Conservation (phyloP, 2,888 invertebrate genomes). For the Drosophila monieri region DNA sequence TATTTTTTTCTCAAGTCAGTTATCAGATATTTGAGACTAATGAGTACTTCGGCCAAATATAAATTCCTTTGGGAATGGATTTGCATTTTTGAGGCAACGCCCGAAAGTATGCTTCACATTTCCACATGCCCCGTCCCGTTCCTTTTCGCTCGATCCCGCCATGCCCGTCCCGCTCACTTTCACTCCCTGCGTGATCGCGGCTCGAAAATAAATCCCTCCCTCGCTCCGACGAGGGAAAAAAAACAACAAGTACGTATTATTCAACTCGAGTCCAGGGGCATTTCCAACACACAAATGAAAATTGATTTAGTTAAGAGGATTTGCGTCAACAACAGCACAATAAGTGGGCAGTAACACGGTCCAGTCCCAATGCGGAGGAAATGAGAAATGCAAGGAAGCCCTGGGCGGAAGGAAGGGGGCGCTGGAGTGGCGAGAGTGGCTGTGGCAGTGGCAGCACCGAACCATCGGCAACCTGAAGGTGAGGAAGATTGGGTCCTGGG, state of each 20-base stretch:
- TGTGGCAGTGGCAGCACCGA: neutral
- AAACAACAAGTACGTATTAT: slow-evolving; percentile 54
- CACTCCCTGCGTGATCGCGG: neutral
- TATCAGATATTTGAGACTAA: slow-evolving; percentile 5
- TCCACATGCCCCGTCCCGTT: slow-evolving; percentile 5
- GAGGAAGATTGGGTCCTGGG: slow-evolving; percentile 25
- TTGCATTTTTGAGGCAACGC: neutral
- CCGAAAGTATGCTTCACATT: neutral
- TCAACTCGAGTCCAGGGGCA: slow-evolving; percentile 42
- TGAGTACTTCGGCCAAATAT: slow-evolving; percentile 21
- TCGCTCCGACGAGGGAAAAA: slow-evolving; percentile 1
- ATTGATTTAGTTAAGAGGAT: slow-evolving; percentile 79
- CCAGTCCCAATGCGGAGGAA: slow-evolving; percentile 29
- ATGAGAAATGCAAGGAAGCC: slow-evolving; percentile 14
- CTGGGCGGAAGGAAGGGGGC: neutral
- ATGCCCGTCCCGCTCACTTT: slow-evolving; percentile 10
- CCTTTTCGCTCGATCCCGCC: slow-evolving; percentile 9
- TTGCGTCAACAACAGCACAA: slow-evolving; percentile 79
- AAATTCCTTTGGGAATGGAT: neutral
- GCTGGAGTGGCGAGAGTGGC: neutral
- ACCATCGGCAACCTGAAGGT: slow-evolving; percentile 21
- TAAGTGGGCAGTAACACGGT: slow-evolving; percentile 72
- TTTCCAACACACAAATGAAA: slow-evolving; percentile 69
- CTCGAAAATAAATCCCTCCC: neutral
- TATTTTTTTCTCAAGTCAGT: neutral